These are phyloP conservation scores for Halcyon badia DNA, from an alignment of 2,797 vertebrate species.

Conservation along the genomic window DNA sequence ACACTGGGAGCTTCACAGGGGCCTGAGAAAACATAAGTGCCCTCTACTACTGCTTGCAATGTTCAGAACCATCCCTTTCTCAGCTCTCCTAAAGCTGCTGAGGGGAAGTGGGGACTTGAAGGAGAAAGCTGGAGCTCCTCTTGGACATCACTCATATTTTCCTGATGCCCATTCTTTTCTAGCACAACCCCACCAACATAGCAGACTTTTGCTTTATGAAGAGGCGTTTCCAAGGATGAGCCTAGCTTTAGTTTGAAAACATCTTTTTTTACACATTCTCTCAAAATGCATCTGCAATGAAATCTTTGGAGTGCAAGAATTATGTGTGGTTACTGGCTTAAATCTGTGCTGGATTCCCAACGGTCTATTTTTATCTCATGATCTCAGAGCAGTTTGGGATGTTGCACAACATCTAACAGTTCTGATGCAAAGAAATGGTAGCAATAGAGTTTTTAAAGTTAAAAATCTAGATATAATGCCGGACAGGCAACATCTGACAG, in stretches of 20 bases:
- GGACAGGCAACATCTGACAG: not conserved
- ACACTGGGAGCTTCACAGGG: not conserved
- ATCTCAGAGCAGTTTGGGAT: constrained; percentile 12
- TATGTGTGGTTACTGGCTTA: not conserved
- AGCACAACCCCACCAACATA: not conserved
- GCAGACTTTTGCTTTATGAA: not conserved
- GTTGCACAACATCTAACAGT: constrained; percentile 19
- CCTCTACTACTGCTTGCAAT: not conserved
- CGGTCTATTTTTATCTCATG: constrained; percentile 13
- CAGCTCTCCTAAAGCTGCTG: not conserved
- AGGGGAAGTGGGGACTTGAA: not conserved
- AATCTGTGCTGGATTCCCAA: constrained; percentile 13
- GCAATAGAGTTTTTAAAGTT: not conserved
- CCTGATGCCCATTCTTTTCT: not conserved
- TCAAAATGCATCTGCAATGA: not conserved
- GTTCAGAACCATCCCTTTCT: not conserved
- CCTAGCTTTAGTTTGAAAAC: not conserved
- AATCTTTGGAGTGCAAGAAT: not conserved
- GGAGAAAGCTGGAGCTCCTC: not conserved
- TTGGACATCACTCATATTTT: not conserved
- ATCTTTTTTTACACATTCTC: not conserved
- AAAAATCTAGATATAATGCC: not conserved
- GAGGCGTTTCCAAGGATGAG: not conserved
- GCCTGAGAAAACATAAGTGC: not conserved
- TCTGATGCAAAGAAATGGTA: constrained; percentile 34